Base-by-base conservation (phyloP, 2,888 invertebrate genomes). In the Panopea generosa region DNA sequence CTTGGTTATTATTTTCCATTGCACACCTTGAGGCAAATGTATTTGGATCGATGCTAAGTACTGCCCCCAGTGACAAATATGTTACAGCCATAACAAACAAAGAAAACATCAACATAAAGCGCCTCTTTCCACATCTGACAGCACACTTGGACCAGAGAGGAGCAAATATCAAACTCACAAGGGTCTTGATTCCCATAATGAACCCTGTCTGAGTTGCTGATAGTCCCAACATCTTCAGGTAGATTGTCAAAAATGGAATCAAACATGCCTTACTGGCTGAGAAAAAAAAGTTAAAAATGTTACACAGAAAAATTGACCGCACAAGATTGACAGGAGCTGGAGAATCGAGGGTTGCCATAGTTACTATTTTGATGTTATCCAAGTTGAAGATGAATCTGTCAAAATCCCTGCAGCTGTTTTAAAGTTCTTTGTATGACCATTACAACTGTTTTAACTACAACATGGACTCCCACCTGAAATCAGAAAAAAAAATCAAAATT, bases 211-310 rank as follows among this genome's bases (percentile, higher is more conserved):
- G 86, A 22, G 85, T 83, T 6, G 91, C 90, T 33, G 85, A 82
- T 27, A 91, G 78, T 45, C 91, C 91, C 9, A 91, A 75, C 4
- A 86, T 71, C 50, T 90, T 85, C 52, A 90, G 82, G 76, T 89
- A 91, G 24, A 91, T 73, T 11, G 91, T 86, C 45, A 91, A 81
- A 62, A 91, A 91, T 50, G 91, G 91, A 22, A 90, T 69, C 6
- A 91, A 77, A 47, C 89, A 89, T 27, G 89, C 87, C 74, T 90
- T 90, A 47, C 87, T 87, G 7, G 88, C 89, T 50, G 89, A 81
- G 52, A 89, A 86, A 33, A 88, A 85, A 63, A 90, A 84, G 66
- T 86, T 83, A 69, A 88, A 90, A 24, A 88, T 52, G 68, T 90
- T 90, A 65, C 87, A 89, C 33, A 86, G 60, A 20, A 87, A 81